Percentiles rank a stretch among this genome's conserved stretches.
Conservation (phyloP, 2,888 invertebrate genomes). For the Hirtodrosophila cameraria region DNA sequence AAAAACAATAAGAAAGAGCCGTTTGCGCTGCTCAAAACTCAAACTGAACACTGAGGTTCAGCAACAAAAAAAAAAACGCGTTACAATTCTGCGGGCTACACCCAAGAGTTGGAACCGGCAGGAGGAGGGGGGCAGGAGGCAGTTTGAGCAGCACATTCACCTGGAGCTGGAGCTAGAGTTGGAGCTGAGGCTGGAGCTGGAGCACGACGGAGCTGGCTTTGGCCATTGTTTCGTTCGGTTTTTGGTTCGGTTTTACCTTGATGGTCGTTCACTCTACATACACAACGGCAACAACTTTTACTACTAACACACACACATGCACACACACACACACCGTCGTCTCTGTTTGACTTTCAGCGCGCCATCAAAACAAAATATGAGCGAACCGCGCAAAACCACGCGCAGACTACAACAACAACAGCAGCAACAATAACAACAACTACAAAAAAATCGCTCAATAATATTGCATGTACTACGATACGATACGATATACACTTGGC, state of each 20-base stretch:
- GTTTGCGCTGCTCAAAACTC: constrained; percentile 27
- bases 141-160: constrained; percentile 66
- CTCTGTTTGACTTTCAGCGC: constrained; percentile 72
- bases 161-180: constrained; percentile 54
- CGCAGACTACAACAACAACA: too few relatives aligned
- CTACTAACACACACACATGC: constrained; percentile 66
- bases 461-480: constrained; percentile 45
- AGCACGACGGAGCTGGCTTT: constrained; percentile 68
- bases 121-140: background rate
- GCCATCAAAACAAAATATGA: constrained; percentile 81
- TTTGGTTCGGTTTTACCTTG: constrained; percentile 66
- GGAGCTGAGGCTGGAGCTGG: constrained; percentile 24
- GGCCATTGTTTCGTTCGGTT: constrained; percentile 73
- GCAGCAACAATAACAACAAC: too few relatives aligned
- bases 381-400: constrained; percentile 49
- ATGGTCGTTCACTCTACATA: constrained; percentile 76
- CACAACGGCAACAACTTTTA: constrained; percentile 73
- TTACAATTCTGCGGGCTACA: constrained; percentile 79
- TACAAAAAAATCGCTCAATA: constrained; percentile 81
- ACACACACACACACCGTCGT: constrained; percentile 5
- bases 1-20: constrained; percentile 76
- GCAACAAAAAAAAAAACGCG: constrained; percentile 59
- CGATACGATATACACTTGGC: constrained; percentile 63
- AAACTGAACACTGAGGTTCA: constrained; percentile 12
- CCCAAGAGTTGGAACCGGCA: constrained; percentile 39